phyloP scores from a whole-genome alignment of 2,113 vertebrate species.

The Ctenodactylus gundi region DNA sequence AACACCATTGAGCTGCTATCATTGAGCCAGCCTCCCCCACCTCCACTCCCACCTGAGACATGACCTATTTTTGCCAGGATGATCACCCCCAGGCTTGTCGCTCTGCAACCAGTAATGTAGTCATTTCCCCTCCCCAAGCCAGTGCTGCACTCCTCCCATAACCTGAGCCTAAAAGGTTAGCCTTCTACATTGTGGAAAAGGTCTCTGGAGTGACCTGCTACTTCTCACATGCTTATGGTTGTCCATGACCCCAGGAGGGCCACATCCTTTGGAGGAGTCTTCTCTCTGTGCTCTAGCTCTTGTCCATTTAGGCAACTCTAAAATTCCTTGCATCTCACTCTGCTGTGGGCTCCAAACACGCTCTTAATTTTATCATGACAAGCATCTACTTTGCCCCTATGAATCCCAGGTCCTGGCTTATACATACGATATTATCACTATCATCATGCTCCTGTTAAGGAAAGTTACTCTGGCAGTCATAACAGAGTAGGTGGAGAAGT shows the following conservation, averaged over 20 bases:
- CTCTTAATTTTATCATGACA: not conserved
- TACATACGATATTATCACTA: not conserved
- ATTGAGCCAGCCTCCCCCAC: not conserved
- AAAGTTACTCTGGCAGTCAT: not conserved
- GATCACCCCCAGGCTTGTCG: not conserved
- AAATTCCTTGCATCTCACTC: not conserved
- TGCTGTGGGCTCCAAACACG: not conserved
- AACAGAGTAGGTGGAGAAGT: not conserved
- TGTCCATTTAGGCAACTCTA: not conserved
- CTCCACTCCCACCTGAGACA: not conserved
- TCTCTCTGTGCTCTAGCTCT: not conserved
- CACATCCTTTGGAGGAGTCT: not conserved
- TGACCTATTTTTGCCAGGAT: not conserved
- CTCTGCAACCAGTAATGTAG: not conserved
- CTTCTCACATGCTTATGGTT: not conserved
- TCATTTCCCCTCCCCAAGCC: not conserved
- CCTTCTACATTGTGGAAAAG: not conserved
- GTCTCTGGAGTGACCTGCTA: not conserved
- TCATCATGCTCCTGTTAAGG: not conserved
- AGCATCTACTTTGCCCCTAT: not conserved
- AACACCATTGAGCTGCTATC: not conserved
- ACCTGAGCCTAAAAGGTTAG: not conserved
- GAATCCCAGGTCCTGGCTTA: not conserved
- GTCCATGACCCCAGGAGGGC: not conserved
- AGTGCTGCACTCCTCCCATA: not conserved